Base-by-base conservation (phyloP, 2,888 invertebrate genomes). In the Drosophila paramelanica region DNA sequence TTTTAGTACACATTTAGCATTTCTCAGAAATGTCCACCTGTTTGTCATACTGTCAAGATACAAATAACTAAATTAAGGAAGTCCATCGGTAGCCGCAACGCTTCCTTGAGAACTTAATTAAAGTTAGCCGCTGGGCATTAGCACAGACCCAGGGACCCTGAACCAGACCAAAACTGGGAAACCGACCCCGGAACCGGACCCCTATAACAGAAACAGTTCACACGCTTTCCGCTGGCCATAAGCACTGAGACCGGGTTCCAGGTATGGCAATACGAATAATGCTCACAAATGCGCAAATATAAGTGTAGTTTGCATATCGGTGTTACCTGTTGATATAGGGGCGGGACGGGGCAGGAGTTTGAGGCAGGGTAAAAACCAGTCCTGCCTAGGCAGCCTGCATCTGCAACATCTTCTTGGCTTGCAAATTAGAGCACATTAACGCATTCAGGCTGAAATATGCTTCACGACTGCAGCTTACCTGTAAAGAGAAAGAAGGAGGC, bases 401-500 rank as follows among this genome's bases (percentile, higher is more conserved):
- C 51, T 61, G 56, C 53, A 65, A 43, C 66, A 64, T 36, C 36
- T 47, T 45, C 55, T 39, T 70, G 74, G 67, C 72, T 73, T 66
- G 80, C 81, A 86, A 87, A 87, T 87, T 87, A 81, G 83, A 81
- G 73, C 80, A 76, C 78, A 83, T 87, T 87, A 86, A 85, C 81
- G 79, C 82, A 51, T 70, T 74, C 73, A 70, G 76, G 58, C 67
- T 67, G 71, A 73, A 79, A 67, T 78, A 71, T 61, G 67, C 45
- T 60, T 33, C 64, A 51, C 0, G 51, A 45, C 43, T 72, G 73
- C 66, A 69, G 66, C 82, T 85, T 79, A 85, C 85, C 85, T 82
- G 86, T 46, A 86, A 70, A 41, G 55, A 77, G 41, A 68, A 27
- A 60, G 7, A 61, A 17, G 42, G 46, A 61, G 14, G 33, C 38